Base-by-base conservation (phyloP, 2,888 invertebrate species). In the Mechanitis messenoides region DNA sequence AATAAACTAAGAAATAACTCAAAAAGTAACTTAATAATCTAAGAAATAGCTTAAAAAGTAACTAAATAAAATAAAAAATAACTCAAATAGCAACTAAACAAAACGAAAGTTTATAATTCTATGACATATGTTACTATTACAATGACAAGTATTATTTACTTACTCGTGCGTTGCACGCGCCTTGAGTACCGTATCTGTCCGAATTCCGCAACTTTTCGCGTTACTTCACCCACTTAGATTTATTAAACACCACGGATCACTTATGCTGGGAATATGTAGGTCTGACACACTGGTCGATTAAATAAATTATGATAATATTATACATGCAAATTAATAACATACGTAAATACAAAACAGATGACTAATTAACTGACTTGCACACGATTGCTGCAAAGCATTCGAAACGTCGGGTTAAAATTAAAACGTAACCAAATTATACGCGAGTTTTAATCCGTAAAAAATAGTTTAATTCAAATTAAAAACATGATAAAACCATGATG, bases 221-320 rank as follows among this genome's bases (percentile, higher is more conserved):
- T 82, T 86, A 84, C 69, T 74, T 84, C 79, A 83, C 87, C 86
- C 77, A 87, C 81, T 81, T 87, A 78, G 35, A 57, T 58, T 61
- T 61, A 63, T 66, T 67, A 59, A 58, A 60, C 57, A 56, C 66
- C 47, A 53, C 54, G 58, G 62, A 62, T 62, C 56, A 58, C 61
- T 61, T 47, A 56, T 61, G 56, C 56, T 58, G 46, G 6, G 35
- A 47, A 66, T 66, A 63, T 55, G 53, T 54, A 50, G 33, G 59
- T 56, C 50, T 64, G 64, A 64, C 63, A 63, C 58, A 58, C 60
- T 63, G 46, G 58, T 47, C 50, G 53, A 53, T 50, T 31, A 50
- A 31, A 50, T 31, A 50, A 50, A 50, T 50, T 50, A 47, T 28
- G 7, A 28, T 3, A 31, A 11, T 7, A 50, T 47, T 20, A 62